Percentiles rank a stretch among this genome's conserved stretches.
phyloP scores from a whole-genome alignment of 64 coral and sea anemone species.

The Acropora tenuis region DNA sequence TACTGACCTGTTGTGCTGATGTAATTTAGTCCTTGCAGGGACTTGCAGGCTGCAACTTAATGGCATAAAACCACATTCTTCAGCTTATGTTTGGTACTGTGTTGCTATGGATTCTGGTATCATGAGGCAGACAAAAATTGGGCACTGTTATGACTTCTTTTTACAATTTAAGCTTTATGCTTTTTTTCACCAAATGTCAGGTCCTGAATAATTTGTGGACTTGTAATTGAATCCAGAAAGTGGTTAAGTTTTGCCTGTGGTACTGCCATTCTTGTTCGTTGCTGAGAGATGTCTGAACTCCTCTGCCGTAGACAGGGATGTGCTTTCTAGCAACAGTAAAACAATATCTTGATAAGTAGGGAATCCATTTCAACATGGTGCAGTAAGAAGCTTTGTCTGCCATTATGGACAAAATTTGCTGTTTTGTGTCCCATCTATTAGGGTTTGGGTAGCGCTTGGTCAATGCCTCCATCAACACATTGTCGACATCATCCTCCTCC shows the following conservation, averaged over 20 bases:
- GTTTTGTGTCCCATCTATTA: neutral
- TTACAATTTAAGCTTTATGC: neutral
- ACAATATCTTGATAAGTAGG: constrained; percentile 6
- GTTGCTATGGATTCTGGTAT: neutral
- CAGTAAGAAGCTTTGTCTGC: constrained; percentile 6
- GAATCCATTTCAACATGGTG: constrained; percentile 3
- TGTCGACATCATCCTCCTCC: too few relatives aligned
- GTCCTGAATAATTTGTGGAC: neutral
- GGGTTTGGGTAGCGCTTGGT: too few relatives aligned
- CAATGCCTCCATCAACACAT: too few relatives aligned
- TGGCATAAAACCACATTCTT: neutral
- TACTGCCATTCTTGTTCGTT: constrained; percentile 4
- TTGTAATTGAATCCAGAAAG: neutral
- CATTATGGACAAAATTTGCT: constrained; percentile 7
- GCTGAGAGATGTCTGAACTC: neutral
- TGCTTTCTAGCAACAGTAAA: neutral
- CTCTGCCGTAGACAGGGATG: neutral
- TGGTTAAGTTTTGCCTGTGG: constrained; percentile 10
- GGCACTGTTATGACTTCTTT: neutral
- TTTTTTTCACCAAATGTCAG: neutral
- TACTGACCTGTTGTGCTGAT: neutral
- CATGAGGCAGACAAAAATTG: neutral
- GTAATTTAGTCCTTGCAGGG: neutral
- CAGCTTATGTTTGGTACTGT: neutral
- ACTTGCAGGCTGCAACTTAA: neutral